Conservation (phyloP, 1,140 invertebrate species). For the Euborellia annulipes region DNA sequence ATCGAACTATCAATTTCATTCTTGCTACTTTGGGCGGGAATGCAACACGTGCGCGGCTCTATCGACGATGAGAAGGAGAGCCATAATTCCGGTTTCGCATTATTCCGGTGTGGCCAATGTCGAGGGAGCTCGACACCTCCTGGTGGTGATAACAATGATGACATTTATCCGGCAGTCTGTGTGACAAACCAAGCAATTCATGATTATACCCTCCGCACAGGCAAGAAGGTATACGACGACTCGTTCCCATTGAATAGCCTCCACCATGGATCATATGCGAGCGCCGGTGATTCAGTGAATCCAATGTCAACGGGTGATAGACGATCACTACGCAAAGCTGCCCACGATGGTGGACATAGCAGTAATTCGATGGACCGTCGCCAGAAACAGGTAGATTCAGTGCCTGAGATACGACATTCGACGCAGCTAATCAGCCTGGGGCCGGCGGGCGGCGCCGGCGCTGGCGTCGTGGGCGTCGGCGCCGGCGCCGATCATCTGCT, state of each 20-base stretch:
- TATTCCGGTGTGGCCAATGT: constrained; percentile 50
- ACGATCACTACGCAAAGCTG: too few species aligned
- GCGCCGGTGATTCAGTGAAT: too few species aligned
- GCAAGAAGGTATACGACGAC: constrained; percentile 58
- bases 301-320: too few species aligned
- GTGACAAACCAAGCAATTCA: constrained; percentile 70
- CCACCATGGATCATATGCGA: constrained; percentile 17
- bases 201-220: constrained; percentile 61
- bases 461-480: constrained; percentile 17
- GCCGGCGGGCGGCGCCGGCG: constrained; percentile 16
- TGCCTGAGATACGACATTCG: too few species aligned
- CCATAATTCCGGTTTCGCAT: constrained; percentile 43
- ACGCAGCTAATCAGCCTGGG: constrained; percentile 15
- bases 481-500: constrained; percentile 17
- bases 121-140: constrained; percentile 23
- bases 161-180: constrained; percentile 64
- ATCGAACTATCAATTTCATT: constrained; percentile 71
- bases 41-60: constrained; percentile 25
- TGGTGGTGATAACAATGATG: constrained; percentile 35
- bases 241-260: constrained; percentile 38
- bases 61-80: constrained; percentile 30
- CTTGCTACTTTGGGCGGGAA: constrained; percentile 59
- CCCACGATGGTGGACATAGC: too few species aligned
- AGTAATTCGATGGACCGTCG: too few species aligned
- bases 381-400: too few species aligned